Evolutionary conservation across 2,797 vertebrate genomes (phyloP).

Genomic region (Melanogrammus aeglefinus): DNA sequence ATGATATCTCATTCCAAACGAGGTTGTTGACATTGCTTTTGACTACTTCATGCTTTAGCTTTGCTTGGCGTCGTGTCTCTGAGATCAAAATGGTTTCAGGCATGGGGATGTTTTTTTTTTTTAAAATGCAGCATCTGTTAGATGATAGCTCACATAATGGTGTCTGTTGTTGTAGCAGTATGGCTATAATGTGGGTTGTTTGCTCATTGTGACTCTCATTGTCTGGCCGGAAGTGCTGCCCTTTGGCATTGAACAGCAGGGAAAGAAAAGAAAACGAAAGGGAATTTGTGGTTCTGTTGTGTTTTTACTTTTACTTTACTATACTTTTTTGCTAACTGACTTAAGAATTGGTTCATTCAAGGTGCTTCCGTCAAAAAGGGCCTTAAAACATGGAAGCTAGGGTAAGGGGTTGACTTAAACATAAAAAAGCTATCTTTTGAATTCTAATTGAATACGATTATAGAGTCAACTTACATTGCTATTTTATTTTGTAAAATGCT

Average conservation of each 20-base stretch:
- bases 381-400: neutral
- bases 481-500: neutral
- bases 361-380: neutral
- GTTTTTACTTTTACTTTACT: neutral
- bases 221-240: neutral
- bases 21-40: neutral
- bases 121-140: neutral
- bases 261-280: neutral
- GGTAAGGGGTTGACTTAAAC: neutral
- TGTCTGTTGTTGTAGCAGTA: neutral
- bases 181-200: neutral
- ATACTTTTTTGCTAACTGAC: neutral
- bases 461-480: neutral
- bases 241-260: neutral
- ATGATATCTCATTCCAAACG: neutral
- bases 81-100: neutral
- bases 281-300: neutral
- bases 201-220: neutral
- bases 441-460: neutral
- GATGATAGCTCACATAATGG: slow-evolving; percentile 1
- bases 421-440: neutral
- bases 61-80: neutral
- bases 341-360: neutral
- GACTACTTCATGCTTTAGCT: neutral
- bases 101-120: neutral